phyloP scores from a whole-genome alignment of 2,888 invertebrate species.

The Agrilus mali region DNA sequence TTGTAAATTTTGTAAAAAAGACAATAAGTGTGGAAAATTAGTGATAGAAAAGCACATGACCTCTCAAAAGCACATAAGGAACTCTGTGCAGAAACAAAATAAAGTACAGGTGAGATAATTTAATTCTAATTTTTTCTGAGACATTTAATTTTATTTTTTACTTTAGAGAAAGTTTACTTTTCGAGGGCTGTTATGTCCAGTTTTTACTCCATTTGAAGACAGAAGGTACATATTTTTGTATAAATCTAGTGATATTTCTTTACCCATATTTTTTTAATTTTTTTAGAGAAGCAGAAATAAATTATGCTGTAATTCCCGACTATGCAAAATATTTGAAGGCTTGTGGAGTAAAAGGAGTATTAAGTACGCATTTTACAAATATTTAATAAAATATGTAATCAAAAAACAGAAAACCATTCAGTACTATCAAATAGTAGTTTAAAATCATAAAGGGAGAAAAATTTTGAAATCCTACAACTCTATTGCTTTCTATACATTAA shows the following conservation, averaged over 20 bases:
- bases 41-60: constrained; percentile 30
- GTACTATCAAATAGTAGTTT: too few relatives aligned
- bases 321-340: constrained; percentile 19
- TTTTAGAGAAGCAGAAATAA: constrained; percentile 21
- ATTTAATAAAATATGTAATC: too few relatives aligned
- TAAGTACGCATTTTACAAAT: constrained; percentile 16
- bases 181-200: constrained; percentile 28
- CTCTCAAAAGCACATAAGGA: constrained; percentile 26
- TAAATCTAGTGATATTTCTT: neutral
- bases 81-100: constrained; percentile 11
- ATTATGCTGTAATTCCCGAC: constrained; percentile 14
- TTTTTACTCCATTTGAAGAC: constrained; percentile 27
- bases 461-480: too few relatives aligned
- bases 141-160: neutral
- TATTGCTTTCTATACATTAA: too few relatives aligned
- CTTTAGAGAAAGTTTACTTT: constrained; percentile 27
- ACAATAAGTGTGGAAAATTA: constrained; percentile 29
- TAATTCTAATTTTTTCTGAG: neutral
- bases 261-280: neutral
- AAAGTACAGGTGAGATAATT: constrained; percentile 8
- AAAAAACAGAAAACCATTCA: neutral
- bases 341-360: constrained; percentile 18
- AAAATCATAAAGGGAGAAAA: too few relatives aligned
- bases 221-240: constrained; percentile 14
- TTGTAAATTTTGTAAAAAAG: constrained; percentile 30